Evolutionary conservation across 2,888 invertebrate species (phyloP).

Genomic region (Salticus scenicus): DNA sequence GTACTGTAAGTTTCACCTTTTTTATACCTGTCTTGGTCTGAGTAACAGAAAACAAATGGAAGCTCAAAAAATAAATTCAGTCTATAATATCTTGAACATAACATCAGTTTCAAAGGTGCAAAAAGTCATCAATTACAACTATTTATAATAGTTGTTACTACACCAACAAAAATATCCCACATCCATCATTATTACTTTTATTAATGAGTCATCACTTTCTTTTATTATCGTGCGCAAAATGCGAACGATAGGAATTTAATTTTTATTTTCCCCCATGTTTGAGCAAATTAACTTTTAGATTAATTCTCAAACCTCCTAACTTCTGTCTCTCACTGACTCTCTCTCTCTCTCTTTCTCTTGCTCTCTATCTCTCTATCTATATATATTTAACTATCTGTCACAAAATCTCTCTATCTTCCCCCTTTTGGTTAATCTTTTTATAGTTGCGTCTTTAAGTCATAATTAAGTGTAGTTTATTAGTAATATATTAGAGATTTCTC

Average conservation of each 20-base stretch:
- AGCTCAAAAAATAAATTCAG: conserved; percentile 10
- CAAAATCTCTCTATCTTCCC: conserved; percentile 23
- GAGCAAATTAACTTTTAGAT: too few relatives aligned
- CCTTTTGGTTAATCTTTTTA: conserved; percentile 42
- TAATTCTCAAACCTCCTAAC: conserved; percentile 44
- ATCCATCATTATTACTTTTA: too few relatives aligned
- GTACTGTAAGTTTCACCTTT: not conserved
- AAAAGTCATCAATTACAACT: conserved; percentile 22
- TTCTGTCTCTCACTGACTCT: conserved; percentile 22
- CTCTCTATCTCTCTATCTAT: conserved; percentile 50
- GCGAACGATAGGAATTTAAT: conserved; percentile 58
- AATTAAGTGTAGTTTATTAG: conserved; percentile 46
- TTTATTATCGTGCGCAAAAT: conserved; percentile 56
- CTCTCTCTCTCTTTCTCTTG: conserved; percentile 44
- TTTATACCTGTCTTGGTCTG: not conserved
- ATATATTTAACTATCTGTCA: not conserved
- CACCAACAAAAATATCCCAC: conserved; percentile 31
- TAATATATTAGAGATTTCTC: conserved; percentile 56
- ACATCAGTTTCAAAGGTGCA: conserved; percentile 16
- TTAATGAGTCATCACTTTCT: not conserved
- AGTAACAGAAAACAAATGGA: not conserved
- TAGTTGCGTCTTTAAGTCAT: conserved; percentile 51
- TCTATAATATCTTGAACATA: conserved; percentile 17
- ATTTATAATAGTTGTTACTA: conserved; percentile 55
- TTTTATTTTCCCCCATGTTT: conserved; percentile 17